Percentiles rank a stretch among this genome's conserved stretches.
These are phyloP conservation scores for Physocephala rufipes DNA, from an alignment of 2,888 invertebrate species.

Conservation along the genomic window DNA sequence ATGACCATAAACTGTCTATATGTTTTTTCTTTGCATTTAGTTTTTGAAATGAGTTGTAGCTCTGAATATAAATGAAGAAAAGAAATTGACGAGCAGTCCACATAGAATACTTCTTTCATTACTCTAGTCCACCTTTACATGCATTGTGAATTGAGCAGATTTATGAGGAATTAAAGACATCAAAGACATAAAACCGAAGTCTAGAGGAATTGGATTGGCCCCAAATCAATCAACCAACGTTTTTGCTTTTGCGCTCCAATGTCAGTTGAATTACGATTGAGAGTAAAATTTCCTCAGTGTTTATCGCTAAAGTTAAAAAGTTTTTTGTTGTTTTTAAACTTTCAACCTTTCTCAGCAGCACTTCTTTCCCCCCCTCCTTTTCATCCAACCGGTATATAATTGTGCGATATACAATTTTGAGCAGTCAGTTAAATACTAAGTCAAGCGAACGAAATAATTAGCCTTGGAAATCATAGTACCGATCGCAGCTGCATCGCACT, in stretches of 20 bases:
- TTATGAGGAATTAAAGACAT: too few relatives aligned
- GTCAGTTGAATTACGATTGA: background rate
- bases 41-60: background rate
- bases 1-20: slow-evolving; percentile 39
- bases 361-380: too few relatives aligned
- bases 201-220: too few relatives aligned
- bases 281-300: background rate
- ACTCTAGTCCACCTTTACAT: too few relatives aligned
- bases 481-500: too few relatives aligned
- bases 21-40: background rate
- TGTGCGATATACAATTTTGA: background rate
- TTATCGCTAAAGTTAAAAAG: background rate
- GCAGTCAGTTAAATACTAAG: background rate
- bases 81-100: too few relatives aligned
- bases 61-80: too few relatives aligned
- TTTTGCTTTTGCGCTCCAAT: too few relatives aligned
- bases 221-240: too few relatives aligned
- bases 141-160: too few relatives aligned
- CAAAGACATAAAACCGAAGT: too few relatives aligned
- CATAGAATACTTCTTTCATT: too few relatives aligned
- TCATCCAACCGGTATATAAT: background rate
- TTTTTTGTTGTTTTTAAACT: background rate
- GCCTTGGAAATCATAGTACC: slow-evolving; percentile 19
- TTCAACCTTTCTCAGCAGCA: slow-evolving; percentile 15
- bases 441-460: slow-evolving; percentile 27